Conservation (phyloP, 2,113 vertebrate genomes). For the Anas platyrhynchos region DNA sequence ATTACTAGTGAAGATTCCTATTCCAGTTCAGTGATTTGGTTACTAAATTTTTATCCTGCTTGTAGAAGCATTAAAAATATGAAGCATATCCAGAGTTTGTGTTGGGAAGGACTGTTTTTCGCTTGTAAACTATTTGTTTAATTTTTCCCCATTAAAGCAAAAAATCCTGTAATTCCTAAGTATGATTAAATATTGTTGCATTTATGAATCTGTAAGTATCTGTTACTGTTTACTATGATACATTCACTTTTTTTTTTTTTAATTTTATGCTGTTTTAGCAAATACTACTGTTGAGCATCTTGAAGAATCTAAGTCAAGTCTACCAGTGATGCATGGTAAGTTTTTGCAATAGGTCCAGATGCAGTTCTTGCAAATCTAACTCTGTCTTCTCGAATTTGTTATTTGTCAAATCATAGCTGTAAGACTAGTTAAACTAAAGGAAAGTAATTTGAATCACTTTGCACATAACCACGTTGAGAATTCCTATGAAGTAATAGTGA, state of each 20-base stretch:
- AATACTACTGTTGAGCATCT: constrained; percentile 60
- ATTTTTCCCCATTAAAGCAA: background rate
- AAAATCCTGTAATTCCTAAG: background rate
- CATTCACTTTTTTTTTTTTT: background rate
- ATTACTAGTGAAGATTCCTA: background rate
- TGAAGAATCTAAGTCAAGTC: constrained; percentile 73
- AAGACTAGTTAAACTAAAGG: background rate
- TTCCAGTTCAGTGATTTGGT: background rate
- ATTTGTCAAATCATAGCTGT: background rate
- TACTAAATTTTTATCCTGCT: background rate
- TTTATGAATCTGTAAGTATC: background rate
- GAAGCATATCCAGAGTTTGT: background rate
- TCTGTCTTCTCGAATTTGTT: background rate
- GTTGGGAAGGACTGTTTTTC: background rate
- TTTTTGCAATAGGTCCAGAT: background rate
- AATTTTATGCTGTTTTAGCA: constrained; percentile 69
- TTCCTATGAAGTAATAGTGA: background rate
- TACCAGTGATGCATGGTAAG: constrained; percentile 78
- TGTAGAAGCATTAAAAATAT: background rate
- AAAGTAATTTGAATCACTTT: background rate
- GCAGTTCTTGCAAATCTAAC: background rate
- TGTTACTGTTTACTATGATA: background rate
- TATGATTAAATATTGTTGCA: background rate
- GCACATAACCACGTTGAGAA: background rate
- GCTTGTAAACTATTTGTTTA: background rate